phyloP scores from a whole-genome alignment of 2,888 invertebrate species.

The Liodrosophila aerea region DNA sequence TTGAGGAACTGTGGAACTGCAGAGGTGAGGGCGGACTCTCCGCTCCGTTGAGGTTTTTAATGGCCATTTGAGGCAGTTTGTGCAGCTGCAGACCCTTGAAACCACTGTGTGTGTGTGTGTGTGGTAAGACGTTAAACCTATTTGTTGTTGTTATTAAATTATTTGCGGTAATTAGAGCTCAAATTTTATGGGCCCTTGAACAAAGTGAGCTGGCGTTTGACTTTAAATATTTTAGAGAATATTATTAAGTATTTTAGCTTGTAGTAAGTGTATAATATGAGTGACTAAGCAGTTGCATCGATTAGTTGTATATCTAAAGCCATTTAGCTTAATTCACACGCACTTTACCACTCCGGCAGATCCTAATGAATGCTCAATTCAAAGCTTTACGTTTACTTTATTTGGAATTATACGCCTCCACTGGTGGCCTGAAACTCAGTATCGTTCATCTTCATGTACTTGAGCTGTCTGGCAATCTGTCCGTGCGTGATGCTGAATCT shows the following conservation, averaged over 20 bases:
- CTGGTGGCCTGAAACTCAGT: too few species aligned
- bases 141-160: slow-evolving; percentile 71
- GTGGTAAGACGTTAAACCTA: slow-evolving; percentile 33
- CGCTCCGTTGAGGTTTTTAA: slow-evolving; percentile 52
- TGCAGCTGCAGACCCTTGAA: slow-evolving; percentile 53
- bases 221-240: neutral
- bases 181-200: slow-evolving; percentile 63
- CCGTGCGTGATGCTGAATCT: slow-evolving; percentile 57
- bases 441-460: slow-evolving; percentile 38
- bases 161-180: slow-evolving; percentile 70
- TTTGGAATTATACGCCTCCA: too few species aligned
- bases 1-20: neutral
- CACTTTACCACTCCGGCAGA: neutral
- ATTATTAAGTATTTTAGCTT: too few species aligned
- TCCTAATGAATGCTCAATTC: slow-evolving; percentile 13
- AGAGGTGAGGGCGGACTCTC: too few species aligned
- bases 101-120: slow-evolving; percentile 4
- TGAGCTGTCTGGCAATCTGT: slow-evolving; percentile 32
- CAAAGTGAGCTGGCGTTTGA: neutral
- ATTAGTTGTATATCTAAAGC: too few species aligned
- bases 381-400: neutral
- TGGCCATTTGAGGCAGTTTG: slow-evolving; percentile 66
- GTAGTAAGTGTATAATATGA: too few species aligned
- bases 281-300: too few species aligned
- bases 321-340: too few species aligned